Conservation (phyloP, 2,797 vertebrate genomes). For the Eptatretus atami region DNA sequence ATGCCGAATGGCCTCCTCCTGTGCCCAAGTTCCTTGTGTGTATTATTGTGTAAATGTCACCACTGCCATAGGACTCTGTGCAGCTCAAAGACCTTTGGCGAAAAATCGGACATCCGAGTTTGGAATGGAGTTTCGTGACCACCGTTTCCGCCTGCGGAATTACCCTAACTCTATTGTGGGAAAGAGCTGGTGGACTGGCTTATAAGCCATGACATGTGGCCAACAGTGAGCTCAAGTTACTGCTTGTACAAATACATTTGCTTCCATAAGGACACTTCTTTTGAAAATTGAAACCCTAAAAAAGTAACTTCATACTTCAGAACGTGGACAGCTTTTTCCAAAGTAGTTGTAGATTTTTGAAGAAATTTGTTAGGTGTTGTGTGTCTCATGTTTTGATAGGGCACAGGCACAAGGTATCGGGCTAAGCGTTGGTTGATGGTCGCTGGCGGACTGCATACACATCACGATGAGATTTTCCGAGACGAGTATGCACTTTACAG, state of each 20-base stretch:
- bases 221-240: conserved; percentile 21
- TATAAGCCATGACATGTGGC: conserved; percentile 62
- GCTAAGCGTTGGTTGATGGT: conserved; percentile 67
- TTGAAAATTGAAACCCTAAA: too few species aligned
- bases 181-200: conserved; percentile 91
- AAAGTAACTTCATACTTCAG: too few species aligned
- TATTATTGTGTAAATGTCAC: too few species aligned
- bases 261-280: too few species aligned
- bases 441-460: conserved; percentile 93
- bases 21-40: too few species aligned
- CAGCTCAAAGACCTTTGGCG: conserved; percentile 93
- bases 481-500: conserved; percentile 89
- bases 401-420: conserved; percentile 87
- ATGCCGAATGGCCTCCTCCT: too few species aligned
- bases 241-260: too few species aligned
- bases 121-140: conserved; percentile 96
- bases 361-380: not conserved
- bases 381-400: conserved; percentile 16
- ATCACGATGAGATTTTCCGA: conserved; percentile 77
- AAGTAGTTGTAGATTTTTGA: not conserved
- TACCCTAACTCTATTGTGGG: conserved; percentile 95
- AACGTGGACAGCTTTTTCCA: too few species aligned
- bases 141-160: conserved; percentile 80
- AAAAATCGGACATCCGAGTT: conserved; percentile 80
- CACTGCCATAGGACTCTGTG: conserved; percentile 37